These are phyloP conservation scores for Thaleichthys pacificus DNA, from an alignment of 2,797 vertebrate species.

Conservation along the genomic window DNA sequence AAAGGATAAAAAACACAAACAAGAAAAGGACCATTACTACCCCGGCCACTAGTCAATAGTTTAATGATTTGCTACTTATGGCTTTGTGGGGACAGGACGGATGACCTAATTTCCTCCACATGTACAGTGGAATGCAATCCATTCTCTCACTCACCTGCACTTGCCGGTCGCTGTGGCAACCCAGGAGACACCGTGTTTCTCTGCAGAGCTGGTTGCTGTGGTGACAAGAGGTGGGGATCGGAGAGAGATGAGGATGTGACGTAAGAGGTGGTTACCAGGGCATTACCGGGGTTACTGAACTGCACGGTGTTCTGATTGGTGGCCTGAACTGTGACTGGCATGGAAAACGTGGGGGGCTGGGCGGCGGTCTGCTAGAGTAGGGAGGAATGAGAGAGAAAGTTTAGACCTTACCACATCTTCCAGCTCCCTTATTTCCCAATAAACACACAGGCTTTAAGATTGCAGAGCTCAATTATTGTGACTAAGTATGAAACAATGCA, in stretches of 20 bases:
- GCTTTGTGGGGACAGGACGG: not conserved
- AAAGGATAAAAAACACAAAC: not conserved
- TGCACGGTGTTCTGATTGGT: constrained; percentile 92
- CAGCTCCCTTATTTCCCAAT: too few species aligned
- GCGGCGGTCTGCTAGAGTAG: constrained; percentile 82
- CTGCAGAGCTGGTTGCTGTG: constrained; percentile 90
- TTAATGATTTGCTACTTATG: not conserved
- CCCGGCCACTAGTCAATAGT: not conserved
- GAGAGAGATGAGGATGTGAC: constrained; percentile 92
- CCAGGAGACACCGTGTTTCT: constrained; percentile 94
- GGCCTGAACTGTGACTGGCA: constrained; percentile 95
- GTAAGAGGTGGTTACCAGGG: constrained; percentile 93
- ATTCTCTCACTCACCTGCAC: constrained; percentile 82
- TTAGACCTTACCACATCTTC: not conserved
- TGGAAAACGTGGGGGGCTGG: constrained; percentile 90
- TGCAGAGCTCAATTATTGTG: too few species aligned
- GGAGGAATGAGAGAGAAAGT: constrained; percentile 1
- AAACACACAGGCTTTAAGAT: too few species aligned
- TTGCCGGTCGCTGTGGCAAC: constrained; percentile 95
- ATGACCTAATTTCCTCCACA: not conserved
- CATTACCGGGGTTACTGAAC: constrained; percentile 91
- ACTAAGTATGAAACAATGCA: too few species aligned
- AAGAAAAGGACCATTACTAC: not conserved
- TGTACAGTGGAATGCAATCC: constrained; percentile 24
- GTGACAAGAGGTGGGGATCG: constrained; percentile 93